These are phyloP conservation scores for Scolopax bukidnonensis DNA, from an alignment of 2,797 vertebrate genomes.

Conservation along the genomic window DNA sequence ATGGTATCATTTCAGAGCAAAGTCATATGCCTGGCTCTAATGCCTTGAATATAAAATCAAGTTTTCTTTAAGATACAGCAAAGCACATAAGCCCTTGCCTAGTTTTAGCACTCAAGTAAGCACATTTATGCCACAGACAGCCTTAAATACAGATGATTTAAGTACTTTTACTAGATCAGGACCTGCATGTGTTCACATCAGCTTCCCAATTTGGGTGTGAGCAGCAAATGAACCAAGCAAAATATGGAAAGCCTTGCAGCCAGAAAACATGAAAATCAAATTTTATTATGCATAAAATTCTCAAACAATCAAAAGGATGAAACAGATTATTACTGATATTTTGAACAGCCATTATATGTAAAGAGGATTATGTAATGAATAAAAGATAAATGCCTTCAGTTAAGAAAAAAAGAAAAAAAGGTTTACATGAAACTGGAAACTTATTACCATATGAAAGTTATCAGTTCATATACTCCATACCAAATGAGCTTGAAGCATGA, in stretches of 20 bases:
- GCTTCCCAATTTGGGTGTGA: not conserved
- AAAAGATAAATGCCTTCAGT: conserved; percentile 48
- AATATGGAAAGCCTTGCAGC: not conserved
- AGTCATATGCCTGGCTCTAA: not conserved
- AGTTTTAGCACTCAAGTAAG: not conserved
- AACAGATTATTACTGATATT: conserved; percentile 35
- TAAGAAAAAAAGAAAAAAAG: not conserved
- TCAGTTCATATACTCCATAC: conserved; percentile 14
- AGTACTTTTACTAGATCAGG: not conserved
- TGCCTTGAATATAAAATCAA: not conserved
- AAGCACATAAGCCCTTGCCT: not conserved
- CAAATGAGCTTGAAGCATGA: conserved; percentile 51
- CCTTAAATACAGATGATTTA: not conserved
- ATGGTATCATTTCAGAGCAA: not conserved
- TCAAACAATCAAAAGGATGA: conserved; percentile 30
- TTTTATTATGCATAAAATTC: not conserved
- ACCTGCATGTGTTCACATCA: not conserved
- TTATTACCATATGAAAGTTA: conserved; percentile 59
- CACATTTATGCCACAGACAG: not conserved
- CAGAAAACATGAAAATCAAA: conserved; percentile 34
- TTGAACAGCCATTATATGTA: not conserved
- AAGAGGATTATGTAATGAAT: conserved; percentile 64
- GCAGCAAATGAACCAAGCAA: not conserved
- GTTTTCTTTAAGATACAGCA: not conserved
- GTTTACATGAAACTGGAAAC: conserved; percentile 53